Percentiles rank a stretch among this genome's conserved stretches.
These are phyloP conservation scores for Morpho achilles DNA, from an alignment of 2,888 invertebrate genomes.

Conservation along the genomic window DNA sequence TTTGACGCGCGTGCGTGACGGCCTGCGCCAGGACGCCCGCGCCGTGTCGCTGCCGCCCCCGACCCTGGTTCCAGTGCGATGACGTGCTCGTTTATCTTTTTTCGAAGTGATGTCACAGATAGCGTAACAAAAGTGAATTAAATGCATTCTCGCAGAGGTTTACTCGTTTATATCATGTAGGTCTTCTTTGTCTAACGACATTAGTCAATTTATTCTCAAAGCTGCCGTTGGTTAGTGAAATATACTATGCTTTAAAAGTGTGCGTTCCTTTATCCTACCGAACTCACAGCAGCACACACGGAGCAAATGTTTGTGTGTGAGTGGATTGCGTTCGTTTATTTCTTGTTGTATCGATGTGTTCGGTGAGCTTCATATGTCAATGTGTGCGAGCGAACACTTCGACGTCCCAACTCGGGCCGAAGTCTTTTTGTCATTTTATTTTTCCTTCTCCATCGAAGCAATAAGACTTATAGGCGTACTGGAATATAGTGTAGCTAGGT, in stretches of 20 bases:
- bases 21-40: conserved; percentile 67
- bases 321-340: conserved; percentile 55
- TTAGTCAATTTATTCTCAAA: conserved; percentile 14
- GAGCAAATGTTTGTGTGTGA: conserved; percentile 40
- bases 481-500: conserved; percentile 3
- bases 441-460: conserved; percentile 63
- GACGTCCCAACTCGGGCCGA: conserved; percentile 52
- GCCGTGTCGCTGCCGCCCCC: conserved; percentile 62
- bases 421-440: conserved; percentile 73
- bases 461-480: conserved; percentile 39
- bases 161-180: conserved; percentile 1
- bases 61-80: conserved; percentile 66
- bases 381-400: conserved; percentile 56
- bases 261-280: conserved; percentile 20
- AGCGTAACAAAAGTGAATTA: conserved; percentile 12
- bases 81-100: conserved; percentile 64
- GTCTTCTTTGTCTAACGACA: conserved; percentile 20
- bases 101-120: conserved; percentile 29
- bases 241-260: conserved; percentile 16
- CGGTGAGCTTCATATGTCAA: conserved; percentile 47
- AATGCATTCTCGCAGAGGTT: conserved; percentile 9
- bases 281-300: conserved; percentile 28
- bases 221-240: conserved; percentile 20
- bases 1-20: conserved; percentile 74
- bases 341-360: conserved; percentile 50